Percentiles rank a stretch among this genome's conserved stretches.
These are phyloP conservation scores for Heteromyza rotundicornis DNA, from an alignment of 2,888 invertebrate genomes.

Conservation along the genomic window DNA sequence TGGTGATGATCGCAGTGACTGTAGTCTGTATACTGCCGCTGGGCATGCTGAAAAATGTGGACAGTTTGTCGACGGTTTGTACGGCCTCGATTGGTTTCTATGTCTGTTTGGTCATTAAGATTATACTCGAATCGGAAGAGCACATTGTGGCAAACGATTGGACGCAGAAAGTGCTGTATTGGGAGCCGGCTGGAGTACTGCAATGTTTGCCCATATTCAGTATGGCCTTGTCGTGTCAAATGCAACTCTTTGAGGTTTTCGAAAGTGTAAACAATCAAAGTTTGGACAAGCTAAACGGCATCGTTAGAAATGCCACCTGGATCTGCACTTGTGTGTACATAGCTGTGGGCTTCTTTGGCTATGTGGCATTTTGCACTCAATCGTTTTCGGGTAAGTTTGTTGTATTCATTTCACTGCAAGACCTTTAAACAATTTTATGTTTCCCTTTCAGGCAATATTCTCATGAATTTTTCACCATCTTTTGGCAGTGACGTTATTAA, in stretches of 20 bases:
- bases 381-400: conserved; percentile 69
- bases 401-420: not conserved
- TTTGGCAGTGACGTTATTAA: conserved; percentile 88
- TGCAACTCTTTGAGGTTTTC: conserved; percentile 93
- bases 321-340: conserved; percentile 91
- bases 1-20: conserved; percentile 75
- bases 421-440: not conserved
- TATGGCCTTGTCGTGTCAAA: conserved; percentile 96
- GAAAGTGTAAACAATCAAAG: conserved; percentile 87
- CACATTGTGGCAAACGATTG: conserved; percentile 79
- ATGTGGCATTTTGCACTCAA: conserved; percentile 80
- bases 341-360: conserved; percentile 91
- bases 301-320: conserved; percentile 87
- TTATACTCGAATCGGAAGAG: conserved; percentile 78
- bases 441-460: conserved; percentile 75
- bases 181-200: conserved; percentile 84
- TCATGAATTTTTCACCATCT: conserved; percentile 84
- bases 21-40: conserved; percentile 87
- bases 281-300: conserved; percentile 85
- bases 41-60: conserved; percentile 86
- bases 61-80: conserved; percentile 85
- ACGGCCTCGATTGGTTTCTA: conserved; percentile 93
- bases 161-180: conserved; percentile 74
- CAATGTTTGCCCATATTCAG: conserved; percentile 96
- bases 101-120: conserved; percentile 82